Percentiles rank a stretch among this genome's conserved stretches.
Evolutionary conservation across 2,113 vertebrate genomes (phyloP).

Genomic region (Brachypteracias leptosomus): DNA sequence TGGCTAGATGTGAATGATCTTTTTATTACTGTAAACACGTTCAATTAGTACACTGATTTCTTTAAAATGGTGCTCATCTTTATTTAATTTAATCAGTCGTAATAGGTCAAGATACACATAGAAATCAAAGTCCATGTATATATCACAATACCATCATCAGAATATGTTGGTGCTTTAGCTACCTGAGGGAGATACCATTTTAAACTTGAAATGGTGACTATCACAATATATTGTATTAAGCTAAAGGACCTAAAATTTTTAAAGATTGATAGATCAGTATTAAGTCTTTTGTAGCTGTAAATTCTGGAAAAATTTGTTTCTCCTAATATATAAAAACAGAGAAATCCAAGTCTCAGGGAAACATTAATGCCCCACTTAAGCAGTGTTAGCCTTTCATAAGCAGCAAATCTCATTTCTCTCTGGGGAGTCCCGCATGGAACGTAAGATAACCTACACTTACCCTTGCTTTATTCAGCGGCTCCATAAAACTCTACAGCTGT

Average conservation of each 20-base stretch:
- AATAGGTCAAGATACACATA: background rate
- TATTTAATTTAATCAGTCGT: conserved; percentile 10
- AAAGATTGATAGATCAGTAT: conserved; percentile 30
- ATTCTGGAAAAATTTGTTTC: conserved; percentile 64
- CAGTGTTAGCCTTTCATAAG: conserved; percentile 58
- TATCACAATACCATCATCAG: background rate
- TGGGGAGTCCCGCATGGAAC: conserved; percentile 50
- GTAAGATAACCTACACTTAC: conserved; percentile 66
- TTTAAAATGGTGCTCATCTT: background rate
- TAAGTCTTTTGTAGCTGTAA: conserved; percentile 55
- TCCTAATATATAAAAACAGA: conserved; percentile 57
- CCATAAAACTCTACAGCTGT: conserved; percentile 67
- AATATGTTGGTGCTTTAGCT: background rate
- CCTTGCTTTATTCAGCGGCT: conserved; percentile 46
- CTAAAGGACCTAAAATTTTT: conserved; percentile 12
- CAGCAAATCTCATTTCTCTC: conserved; percentile 66
- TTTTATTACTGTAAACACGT: background rate
- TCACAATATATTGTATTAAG: background rate
- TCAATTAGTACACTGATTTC: background rate
- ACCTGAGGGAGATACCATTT: background rate
- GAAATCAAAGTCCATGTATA: background rate
- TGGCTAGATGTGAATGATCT: background rate
- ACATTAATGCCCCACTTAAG: conserved; percentile 57
- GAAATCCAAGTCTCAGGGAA: conserved; percentile 43
- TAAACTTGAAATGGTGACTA: conserved; percentile 36